Conservation (phyloP, 1,140 invertebrate genomes). For the Cydia amplana region DNA sequence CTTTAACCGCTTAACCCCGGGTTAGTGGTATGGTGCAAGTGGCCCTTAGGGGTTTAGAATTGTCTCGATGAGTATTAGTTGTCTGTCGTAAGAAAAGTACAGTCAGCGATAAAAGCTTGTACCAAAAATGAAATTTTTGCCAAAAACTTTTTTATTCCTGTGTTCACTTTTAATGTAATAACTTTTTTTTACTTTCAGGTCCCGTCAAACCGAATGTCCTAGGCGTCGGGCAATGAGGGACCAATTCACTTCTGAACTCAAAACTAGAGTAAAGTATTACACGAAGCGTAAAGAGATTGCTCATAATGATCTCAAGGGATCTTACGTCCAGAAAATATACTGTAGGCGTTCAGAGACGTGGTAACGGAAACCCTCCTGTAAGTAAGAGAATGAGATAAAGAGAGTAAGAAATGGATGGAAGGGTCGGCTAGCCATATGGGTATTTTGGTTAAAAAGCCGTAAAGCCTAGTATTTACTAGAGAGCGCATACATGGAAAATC, state of each 20-base stretch:
- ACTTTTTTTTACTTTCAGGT: slow-evolving; percentile 47
- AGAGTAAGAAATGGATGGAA: no score
- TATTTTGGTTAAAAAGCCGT: background rate
- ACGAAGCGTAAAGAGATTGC: slow-evolving; percentile 48
- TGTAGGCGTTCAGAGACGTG: slow-evolving; percentile 41
- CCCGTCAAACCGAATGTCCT: slow-evolving; percentile 56
- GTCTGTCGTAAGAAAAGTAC: no score
- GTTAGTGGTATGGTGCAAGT: no score
- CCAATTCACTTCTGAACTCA: slow-evolving; percentile 29
- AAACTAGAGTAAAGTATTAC: slow-evolving; percentile 31
- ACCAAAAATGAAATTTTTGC: no score
- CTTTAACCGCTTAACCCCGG: no score
- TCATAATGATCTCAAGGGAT: slow-evolving; percentile 59
- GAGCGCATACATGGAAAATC: background rate
- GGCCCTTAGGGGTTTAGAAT: no score
- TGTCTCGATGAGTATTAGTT: no score
- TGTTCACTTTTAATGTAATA: background rate
- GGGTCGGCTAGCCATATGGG: background rate
- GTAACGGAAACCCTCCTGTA: slow-evolving; percentile 60
- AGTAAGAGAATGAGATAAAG: no score
- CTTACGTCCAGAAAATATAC: slow-evolving; percentile 67
- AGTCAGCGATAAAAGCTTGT: no score
- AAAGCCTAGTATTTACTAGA: background rate
- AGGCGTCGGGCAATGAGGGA: slow-evolving; percentile 46
- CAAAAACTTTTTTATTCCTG: background rate